phyloP scores from a whole-genome alignment of 2,113 vertebrate genomes.

The Oryzias javanicus region DNA sequence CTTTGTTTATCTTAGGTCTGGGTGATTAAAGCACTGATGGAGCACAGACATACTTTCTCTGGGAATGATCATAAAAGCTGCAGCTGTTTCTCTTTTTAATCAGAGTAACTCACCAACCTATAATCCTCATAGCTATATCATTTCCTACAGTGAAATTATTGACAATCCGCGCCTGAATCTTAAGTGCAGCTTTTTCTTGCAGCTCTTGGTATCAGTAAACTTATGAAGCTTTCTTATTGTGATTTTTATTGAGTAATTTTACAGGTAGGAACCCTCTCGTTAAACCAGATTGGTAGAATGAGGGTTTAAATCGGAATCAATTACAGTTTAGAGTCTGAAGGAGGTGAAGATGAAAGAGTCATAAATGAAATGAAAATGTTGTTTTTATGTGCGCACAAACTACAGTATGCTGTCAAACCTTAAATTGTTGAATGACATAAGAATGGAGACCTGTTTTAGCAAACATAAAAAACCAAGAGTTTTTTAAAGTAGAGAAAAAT shows the following conservation, averaged over 20 bases:
- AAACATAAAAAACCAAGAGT: conserved; percentile 18
- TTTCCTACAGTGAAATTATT: background rate
- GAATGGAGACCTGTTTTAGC: conserved; percentile 7
- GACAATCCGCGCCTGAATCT: background rate
- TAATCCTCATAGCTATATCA: background rate
- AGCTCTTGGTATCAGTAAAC: background rate
- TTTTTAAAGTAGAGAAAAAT: conserved; percentile 18
- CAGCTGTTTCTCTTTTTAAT: background rate
- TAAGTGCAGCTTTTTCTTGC: background rate
- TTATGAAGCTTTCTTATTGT: background rate
- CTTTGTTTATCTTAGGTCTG: no score
- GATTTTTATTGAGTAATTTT: background rate
- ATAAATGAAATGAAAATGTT: conserved; percentile 26
- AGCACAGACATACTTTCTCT: no score
- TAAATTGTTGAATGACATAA: conserved; percentile 26
- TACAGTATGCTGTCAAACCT: conserved; percentile 1
- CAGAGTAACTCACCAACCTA: background rate
- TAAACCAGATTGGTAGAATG: conserved; percentile 4
- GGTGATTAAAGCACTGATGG: no score
- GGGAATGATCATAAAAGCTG: background rate
- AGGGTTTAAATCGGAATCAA: conserved; percentile 8
- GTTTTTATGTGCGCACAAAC: background rate
- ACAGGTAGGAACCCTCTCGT: background rate
- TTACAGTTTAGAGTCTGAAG: conserved; percentile 18
- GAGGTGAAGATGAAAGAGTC: conserved; percentile 47